Percentiles rank a stretch among this genome's conserved stretches.
Evolutionary conservation across 2,888 invertebrate genomes (phyloP).

Genomic region (Spicauda simplicius): DNA sequence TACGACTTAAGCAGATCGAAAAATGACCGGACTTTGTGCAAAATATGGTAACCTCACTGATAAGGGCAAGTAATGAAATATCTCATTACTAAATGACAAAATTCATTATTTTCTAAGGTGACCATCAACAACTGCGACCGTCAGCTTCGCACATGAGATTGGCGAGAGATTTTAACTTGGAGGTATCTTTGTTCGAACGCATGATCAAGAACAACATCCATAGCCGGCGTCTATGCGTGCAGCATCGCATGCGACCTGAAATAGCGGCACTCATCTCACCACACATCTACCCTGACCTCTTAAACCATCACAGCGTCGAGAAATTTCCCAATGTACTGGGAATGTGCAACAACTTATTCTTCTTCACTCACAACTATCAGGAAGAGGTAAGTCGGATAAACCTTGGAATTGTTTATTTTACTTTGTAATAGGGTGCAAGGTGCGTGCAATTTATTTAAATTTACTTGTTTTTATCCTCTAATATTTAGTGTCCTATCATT

Average conservation of each 20-base stretch:
- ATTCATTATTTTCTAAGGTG: conserved; percentile 76
- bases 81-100: no score
- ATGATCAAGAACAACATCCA: conserved; percentile 88
- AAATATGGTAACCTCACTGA: no score
- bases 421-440: no score
- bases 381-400: conserved; percentile 76
- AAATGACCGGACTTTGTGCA: no score
- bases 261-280: conserved; percentile 84
- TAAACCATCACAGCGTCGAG: conserved; percentile 86
- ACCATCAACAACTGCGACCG: conserved; percentile 93
- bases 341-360: conserved; percentile 87
- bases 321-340: conserved; percentile 85
- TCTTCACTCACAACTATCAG: conserved; percentile 85
- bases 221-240: conserved; percentile 86
- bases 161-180: conserved; percentile 87
- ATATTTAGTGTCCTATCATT: no score
- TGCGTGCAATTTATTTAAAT: background rate
- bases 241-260: conserved; percentile 92
- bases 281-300: conserved; percentile 87
- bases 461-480: no score
- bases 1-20: no score
- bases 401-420: background rate
- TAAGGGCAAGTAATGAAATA: no score
- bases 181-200: conserved; percentile 93
- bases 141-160: conserved; percentile 88